Evolutionary conservation across 2,797 vertebrate genomes (phyloP), one percentile per base, ranked within the genome.

Genomic region (Microchirus variegatus): DNA sequence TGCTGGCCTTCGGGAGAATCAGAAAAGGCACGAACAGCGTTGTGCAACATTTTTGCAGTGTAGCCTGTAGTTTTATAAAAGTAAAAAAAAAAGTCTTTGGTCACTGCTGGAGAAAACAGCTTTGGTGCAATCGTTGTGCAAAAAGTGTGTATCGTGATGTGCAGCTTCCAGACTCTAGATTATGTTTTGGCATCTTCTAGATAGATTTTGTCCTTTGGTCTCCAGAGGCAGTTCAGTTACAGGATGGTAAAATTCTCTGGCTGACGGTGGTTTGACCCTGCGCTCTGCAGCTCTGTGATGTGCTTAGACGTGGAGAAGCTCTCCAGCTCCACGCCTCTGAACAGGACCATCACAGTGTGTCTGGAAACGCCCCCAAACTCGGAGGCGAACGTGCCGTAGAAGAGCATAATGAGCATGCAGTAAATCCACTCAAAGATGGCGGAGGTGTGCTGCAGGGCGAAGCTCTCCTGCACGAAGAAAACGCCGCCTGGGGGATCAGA

Each of bases 351-450:
- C 58, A 95, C 80, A 1, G 94, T 94, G 80, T 93, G 87, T 2
- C 87, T 85, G 0, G 94, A 92, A 70, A 94, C 84, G 55, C 77
- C 86, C 9, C 80, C 78, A 5, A 95, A 94, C 84, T 95, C 94
- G 7, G 93, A 93, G 46, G 92, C 91, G 49, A 95, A 95, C 0
- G 94, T 94, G 61, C 94, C 93, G 5, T 93, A 94, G 83, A 94
- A 95, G 54, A 93, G 73, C 89, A 95, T 94, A 79, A 93, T 91
- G 74, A 93, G 87, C 50, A 90, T 89, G 75, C 93, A 94, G 83
- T 93, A 95, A 64, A 92, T 37, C 94, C 94, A 95, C 84, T 95
- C 94, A 0, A 93, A 94, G 59, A 95, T 92, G 79, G 94, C 93
- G 0, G 94, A 92, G 59, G 92, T 75, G 17, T 95, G 94, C 83